Evolutionary conservation across 2,113 vertebrate genomes (phyloP).

Genomic region (Ciconia boyciana): DNA sequence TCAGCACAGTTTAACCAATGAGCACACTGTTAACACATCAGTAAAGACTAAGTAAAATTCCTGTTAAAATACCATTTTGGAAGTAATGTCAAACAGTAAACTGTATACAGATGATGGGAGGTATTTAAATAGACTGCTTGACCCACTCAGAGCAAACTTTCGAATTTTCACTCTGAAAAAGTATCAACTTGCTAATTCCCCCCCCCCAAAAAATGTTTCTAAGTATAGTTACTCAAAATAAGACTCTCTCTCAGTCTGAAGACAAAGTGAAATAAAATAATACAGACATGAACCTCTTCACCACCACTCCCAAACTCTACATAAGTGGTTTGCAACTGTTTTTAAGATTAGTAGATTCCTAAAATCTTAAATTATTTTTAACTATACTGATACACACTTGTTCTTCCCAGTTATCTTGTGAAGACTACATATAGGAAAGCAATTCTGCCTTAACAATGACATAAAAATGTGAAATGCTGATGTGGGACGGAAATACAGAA

Average conservation of each 20-base stretch:
- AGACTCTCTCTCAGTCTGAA: background rate
- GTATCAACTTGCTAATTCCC: background rate
- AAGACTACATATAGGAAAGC: background rate
- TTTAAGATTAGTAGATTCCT: background rate
- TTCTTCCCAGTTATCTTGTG: background rate
- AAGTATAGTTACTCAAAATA: background rate
- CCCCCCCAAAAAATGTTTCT: background rate
- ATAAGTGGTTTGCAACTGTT: background rate
- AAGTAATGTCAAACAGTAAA: background rate
- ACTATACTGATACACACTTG: background rate
- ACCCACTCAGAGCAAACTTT: background rate
- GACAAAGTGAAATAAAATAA: background rate
- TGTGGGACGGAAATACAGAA: background rate
- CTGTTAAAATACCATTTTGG: background rate
- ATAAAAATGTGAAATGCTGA: background rate
- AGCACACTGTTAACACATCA: background rate
- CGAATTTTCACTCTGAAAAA: background rate
- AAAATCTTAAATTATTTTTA: background rate
- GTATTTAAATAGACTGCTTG: background rate
- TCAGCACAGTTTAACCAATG: accelerated
- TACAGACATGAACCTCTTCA: background rate
- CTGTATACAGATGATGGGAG: background rate
- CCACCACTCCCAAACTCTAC: background rate
- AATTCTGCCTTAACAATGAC: background rate
- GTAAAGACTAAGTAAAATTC: background rate